Base-by-base conservation (phyloP, 2,888 invertebrate species). In the Electrophaes corylata region DNA sequence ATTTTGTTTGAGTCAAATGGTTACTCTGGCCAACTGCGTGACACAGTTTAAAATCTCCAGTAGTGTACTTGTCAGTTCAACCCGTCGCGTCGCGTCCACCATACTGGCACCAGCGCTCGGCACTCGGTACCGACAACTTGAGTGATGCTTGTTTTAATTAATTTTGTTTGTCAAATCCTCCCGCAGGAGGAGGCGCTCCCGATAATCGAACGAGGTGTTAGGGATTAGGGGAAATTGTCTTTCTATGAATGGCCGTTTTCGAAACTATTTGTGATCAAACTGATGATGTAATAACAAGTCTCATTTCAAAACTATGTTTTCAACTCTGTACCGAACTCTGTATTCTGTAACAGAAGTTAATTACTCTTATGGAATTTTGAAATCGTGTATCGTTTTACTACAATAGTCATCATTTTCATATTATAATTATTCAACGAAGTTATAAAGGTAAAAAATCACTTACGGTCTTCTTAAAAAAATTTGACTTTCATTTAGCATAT, bases 191-290 rank as follows among this genome's bases (percentile, higher is more conserved):
- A 12, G 12, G 5, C 37, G 16, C 52, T 61, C 45, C 43, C 54
- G 60, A 62, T 65, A 66, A 70, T 69, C 71, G 65, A 64, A 54
- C 47, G 57, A 60, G 43, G 63, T 60, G 65, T 67, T 69, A 52
- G 39, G 65, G 62, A 69, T 72, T 65, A 69, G 62, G 41, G 60
- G 43, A 26, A 60, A 52, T 57, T 44, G 47, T 41, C 18, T 41
- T 43, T 39, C 26, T 45, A 45, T 45, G 11, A 39, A 37, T 48
- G 16, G 6, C 37, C 10, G 23, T 14, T 47, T 18, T 18, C 1
- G 16, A 37, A 43, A 48, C 26, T 48, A 39, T 48, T 48, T 12
- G 18, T 18, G 37, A 47, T 35, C 5, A 47, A 39, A 18, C 11
- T 39, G n/a, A 20, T 35, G 35, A 2, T 10, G 35, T 35, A 35